Conservation (phyloP, 2,888 invertebrate species). For the Bursaphelenchus okinawaensis region DNA sequence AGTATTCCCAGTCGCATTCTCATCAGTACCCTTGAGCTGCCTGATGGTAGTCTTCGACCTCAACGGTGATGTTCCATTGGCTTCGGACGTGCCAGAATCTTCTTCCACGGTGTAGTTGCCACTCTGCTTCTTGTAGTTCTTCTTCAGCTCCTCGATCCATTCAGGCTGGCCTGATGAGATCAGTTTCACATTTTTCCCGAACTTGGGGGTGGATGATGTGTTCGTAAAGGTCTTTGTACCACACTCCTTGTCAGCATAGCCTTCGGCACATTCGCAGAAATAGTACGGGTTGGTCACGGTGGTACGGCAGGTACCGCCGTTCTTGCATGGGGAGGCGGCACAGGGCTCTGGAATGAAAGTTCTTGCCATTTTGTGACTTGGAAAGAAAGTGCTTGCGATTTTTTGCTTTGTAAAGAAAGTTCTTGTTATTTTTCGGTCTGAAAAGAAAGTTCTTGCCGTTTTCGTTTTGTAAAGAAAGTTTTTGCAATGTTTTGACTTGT, state of each 20-base stretch:
- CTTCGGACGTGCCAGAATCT: neutral
- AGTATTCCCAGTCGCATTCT: too few species aligned
- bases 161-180: slow-evolving; percentile 53
- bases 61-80: neutral
- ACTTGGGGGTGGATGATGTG: slow-evolving; percentile 33
- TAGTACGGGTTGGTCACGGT: slow-evolving; percentile 41
- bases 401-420: too few species aligned
- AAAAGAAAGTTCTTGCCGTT: too few species aligned
- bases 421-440: too few species aligned
- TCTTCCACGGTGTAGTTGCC: neutral
- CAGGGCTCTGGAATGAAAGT: slow-evolving; percentile 28
- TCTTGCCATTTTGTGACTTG: too few species aligned
- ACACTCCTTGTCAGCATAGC: slow-evolving; percentile 51
- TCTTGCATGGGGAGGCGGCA: slow-evolving; percentile 46
- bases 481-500: too few species aligned
- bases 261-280: slow-evolving; percentile 49
- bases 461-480: too few species aligned
- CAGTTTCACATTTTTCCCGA: slow-evolving; percentile 44
- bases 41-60: neutral
- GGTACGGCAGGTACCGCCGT: slow-evolving; percentile 54
- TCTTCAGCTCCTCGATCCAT: slow-evolving; percentile 52
- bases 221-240: slow-evolving; percentile 48
- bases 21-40: neutral
- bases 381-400: too few species aligned
- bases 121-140: neutral